Base-by-base conservation (phyloP, 2,113 vertebrate species). In the Carettochelys insculpta region DNA sequence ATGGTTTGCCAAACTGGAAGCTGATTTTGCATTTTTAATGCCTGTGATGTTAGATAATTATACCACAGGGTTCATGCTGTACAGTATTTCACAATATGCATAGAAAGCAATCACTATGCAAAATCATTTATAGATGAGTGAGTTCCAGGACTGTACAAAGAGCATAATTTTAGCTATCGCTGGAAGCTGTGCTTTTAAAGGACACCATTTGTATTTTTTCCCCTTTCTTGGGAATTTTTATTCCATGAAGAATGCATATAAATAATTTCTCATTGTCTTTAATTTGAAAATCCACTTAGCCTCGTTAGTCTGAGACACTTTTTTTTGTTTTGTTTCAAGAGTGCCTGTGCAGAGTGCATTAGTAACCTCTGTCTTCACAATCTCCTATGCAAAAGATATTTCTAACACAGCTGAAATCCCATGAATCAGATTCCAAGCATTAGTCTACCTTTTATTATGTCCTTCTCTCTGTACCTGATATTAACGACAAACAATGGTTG, bases 401-500 rank as follows among this genome's bases (percentile, higher is more conserved):
- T 79, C 20, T 86, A 38, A 41, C 27, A 82, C n/a, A 80, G 84
- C 43, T 81, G 54, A 90, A 77, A 86, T 82, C 78, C 47, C 90
- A 56, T 53, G 41, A 86, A 61, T 65, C 48, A 34, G 84, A 82
- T 90, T 82, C 61, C 22, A 86, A 78, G 20, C 41, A 52, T 29
- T 45, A 27, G 82, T 82, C 54, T 65, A 91, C 79, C 81, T 87
- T 54, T 73, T 83, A 43, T 83, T 83, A 61, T 45, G 77, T 53
- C 84, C 90, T 83, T 95, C 29, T 71, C 43, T 90, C 89, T 91
- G 58, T 48, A 81, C 10, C 77, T 56, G 11, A 76, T 87, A 84
- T 76, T 38, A 79, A 92, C 54, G 86, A 75, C 14, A 5, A 41
- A 53, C 52, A 82, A 68, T 10, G 3, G 61, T 20, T 25, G 0